Evolutionary conservation across 2,797 vertebrate species (phyloP).

Genomic region (Pipistrellus pygmaeus): DNA sequence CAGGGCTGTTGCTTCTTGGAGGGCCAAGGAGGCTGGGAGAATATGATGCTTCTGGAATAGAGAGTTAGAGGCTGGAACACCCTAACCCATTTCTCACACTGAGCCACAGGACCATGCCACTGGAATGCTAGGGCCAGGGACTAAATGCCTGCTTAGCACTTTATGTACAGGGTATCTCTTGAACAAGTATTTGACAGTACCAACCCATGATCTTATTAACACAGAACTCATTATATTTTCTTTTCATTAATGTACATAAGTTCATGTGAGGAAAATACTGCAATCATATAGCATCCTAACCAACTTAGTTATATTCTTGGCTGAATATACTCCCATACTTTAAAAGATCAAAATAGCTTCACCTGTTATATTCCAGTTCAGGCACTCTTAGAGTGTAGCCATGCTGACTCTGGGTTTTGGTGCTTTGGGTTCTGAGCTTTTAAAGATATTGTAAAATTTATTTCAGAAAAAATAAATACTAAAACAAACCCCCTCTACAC

Average conservation of each 20-base stretch:
- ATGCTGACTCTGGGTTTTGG: background rate
- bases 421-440: background rate
- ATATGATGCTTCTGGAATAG: background rate
- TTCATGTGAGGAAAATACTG: background rate
- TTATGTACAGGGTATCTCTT: too few relatives aligned
- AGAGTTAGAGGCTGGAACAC: background rate
- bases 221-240: background rate
- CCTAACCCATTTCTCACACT: background rate
- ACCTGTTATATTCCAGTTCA: background rate
- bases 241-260: background rate
- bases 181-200: background rate
- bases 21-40: background rate
- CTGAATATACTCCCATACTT: background rate
- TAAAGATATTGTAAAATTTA: background rate
- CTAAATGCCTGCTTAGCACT: background rate
- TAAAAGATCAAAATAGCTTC: background rate
- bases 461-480: background rate
- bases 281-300: background rate
- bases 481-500: too few relatives aligned
- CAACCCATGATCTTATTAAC: background rate
- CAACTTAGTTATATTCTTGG: background rate
- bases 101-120: fast-evolving
- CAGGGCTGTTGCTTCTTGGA: background rate
- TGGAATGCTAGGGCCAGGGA: background rate
- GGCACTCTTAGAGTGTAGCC: background rate